Percentiles rank a stretch among this genome's conserved stretches.
Conservation (phyloP, 2,888 invertebrate species). For the Drosophila demipolita region DNA sequence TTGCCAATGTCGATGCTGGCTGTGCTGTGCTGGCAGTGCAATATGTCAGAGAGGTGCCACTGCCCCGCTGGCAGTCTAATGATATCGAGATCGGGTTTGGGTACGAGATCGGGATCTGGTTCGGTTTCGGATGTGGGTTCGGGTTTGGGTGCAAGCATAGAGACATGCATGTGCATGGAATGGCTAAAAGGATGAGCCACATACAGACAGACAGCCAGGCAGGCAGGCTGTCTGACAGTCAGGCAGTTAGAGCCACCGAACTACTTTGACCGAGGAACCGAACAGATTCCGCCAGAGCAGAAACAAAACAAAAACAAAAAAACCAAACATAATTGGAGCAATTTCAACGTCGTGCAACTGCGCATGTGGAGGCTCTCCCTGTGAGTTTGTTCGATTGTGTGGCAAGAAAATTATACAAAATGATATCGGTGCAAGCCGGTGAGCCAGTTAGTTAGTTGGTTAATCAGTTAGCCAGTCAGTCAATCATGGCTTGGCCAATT, state of each 20-base stretch:
- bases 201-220: not conserved
- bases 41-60: constrained; percentile 69
- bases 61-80: constrained; percentile 58
- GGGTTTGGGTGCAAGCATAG: constrained; percentile 19
- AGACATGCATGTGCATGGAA: constrained; percentile 5
- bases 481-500: constrained; percentile 56
- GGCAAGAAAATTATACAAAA: constrained; percentile 77
- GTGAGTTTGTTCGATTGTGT: constrained; percentile 41
- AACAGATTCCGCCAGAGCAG: constrained; percentile 20
- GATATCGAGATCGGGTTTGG: constrained; percentile 44
- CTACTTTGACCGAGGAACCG: constrained; percentile 62
- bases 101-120: not conserved
- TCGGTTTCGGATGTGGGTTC: not conserved
- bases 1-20: constrained; percentile 44
- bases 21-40: constrained; percentile 13
- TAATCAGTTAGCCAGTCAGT: constrained; percentile 60
- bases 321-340: constrained; percentile 80
- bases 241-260: constrained; percentile 50
- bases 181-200: constrained; percentile 36
- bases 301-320: constrained; percentile 13
- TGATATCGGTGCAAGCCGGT: constrained; percentile 67
- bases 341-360: constrained; percentile 81
- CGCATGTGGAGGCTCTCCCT: constrained; percentile 57
- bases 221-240: not conserved
- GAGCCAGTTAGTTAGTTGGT: constrained; percentile 54